These are phyloP conservation scores for Ephialtes manifestator DNA, from an alignment of 2,888 invertebrate genomes.

Conservation along the genomic window DNA sequence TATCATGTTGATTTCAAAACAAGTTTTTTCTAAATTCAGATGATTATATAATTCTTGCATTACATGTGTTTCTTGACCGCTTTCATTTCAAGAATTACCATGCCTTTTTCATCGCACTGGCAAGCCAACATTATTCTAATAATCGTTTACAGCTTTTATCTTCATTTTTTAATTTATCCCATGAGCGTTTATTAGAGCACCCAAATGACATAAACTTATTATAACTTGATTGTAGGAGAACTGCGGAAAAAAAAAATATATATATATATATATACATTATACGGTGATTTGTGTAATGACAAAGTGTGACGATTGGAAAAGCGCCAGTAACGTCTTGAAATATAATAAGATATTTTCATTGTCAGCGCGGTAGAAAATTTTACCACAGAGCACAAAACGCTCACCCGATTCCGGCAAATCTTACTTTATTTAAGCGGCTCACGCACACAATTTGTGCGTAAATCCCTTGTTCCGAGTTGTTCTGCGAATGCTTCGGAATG, in stretches of 20 bases:
- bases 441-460: not conserved
- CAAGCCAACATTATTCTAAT: no score
- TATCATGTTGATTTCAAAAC: no score
- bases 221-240: no score
- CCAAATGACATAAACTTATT: not conserved
- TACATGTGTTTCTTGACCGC: no score
- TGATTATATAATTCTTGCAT: no score
- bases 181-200: not conserved
- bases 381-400: not conserved
- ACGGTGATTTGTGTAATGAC: not conserved
- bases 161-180: not conserved
- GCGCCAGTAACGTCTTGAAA: slow-evolving; percentile 1
- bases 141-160: no score
- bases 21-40: no score
- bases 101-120: no score
- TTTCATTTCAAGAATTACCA: no score
- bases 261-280: not conserved
- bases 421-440: not conserved
- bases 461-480: not conserved
- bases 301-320: slow-evolving; percentile 3
- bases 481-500: not conserved
- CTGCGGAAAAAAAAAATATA: not conserved
- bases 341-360: slow-evolving; percentile 5
- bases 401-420: not conserved
- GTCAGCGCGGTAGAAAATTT: not conserved